phyloP scores from a whole-genome alignment of 2,797 vertebrate species.

The Leontocebus nigricollis region DNA sequence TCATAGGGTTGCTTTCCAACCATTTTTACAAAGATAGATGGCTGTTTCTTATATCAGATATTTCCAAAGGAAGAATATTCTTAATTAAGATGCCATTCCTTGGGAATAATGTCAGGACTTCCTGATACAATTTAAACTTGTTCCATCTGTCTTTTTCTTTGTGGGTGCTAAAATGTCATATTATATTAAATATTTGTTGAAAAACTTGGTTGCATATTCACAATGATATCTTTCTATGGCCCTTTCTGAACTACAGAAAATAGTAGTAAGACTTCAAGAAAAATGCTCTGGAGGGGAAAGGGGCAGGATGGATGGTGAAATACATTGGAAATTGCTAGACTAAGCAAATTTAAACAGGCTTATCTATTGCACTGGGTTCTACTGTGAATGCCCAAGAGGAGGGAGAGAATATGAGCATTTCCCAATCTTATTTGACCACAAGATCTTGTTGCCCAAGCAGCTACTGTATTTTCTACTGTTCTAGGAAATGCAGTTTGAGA shows the following conservation, averaged over 20 bases:
- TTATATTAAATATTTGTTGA: neutral
- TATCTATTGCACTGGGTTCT: neutral
- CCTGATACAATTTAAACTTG: neutral
- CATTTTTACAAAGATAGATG: neutral
- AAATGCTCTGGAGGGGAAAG: neutral
- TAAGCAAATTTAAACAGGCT: neutral
- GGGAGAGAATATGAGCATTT: neutral
- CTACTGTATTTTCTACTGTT: neutral
- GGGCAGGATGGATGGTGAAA: neutral
- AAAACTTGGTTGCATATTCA: neutral
- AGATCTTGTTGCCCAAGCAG: neutral
- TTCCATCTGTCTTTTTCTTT: neutral
- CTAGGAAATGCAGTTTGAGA: neutral
- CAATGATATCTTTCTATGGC: neutral
- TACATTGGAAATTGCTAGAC: neutral
- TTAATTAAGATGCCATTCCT: neutral
- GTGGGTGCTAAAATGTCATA: neutral
- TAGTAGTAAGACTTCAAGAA: neutral
- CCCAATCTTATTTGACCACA: too few species aligned
- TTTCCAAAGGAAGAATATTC: neutral
- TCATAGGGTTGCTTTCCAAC: neutral
- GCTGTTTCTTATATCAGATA: neutral
- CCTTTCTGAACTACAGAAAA: neutral
- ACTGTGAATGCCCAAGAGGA: too few species aligned
- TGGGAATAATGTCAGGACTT: neutral